A percentile compares a stretch with the other conserved stretches of the same genome.
These are phyloP conservation scores for Erythrocercus mccallii DNA, from an alignment of 2,113 vertebrate species.

Conservation along the genomic window DNA sequence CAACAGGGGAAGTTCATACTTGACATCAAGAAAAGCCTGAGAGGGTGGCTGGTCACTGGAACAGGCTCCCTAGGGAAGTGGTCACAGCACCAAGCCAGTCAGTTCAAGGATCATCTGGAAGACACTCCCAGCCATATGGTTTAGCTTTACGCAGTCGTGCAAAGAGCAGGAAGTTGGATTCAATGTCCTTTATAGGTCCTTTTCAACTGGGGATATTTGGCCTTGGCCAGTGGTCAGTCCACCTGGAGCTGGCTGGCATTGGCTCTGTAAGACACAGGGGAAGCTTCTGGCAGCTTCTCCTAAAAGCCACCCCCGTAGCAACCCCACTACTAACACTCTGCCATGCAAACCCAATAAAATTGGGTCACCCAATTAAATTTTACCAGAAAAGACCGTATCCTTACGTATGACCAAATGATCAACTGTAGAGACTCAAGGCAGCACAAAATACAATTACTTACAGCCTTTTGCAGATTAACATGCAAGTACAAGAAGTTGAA, in stretches of 20 bases:
- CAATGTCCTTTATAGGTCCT: neutral
- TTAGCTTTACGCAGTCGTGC: neutral
- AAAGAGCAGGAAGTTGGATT: neutral
- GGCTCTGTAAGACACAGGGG: neutral
- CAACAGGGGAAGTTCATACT: neutral
- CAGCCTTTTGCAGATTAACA: neutral
- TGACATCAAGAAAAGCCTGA: neutral
- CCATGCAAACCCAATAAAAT: neutral
- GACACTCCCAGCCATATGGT: neutral
- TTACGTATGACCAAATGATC: neutral
- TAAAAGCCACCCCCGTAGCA: neutral
- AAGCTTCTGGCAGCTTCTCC: neutral
- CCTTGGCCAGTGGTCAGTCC: neutral
- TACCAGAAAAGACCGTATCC: neutral
- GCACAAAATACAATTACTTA: neutral
- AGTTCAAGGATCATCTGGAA: neutral
- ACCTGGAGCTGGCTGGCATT: neutral
- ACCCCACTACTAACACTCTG: neutral
- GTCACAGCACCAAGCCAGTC: neutral
- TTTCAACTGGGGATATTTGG: neutral
- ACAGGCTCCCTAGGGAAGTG: neutral
- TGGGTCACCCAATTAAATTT: neutral
- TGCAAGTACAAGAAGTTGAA: neutral
- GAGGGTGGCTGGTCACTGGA: neutral
- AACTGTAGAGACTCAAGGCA: neutral